These are phyloP conservation scores for Chiloscyllium plagiosum DNA, from an alignment of 2,113 vertebrate species.

Conservation along the genomic window DNA sequence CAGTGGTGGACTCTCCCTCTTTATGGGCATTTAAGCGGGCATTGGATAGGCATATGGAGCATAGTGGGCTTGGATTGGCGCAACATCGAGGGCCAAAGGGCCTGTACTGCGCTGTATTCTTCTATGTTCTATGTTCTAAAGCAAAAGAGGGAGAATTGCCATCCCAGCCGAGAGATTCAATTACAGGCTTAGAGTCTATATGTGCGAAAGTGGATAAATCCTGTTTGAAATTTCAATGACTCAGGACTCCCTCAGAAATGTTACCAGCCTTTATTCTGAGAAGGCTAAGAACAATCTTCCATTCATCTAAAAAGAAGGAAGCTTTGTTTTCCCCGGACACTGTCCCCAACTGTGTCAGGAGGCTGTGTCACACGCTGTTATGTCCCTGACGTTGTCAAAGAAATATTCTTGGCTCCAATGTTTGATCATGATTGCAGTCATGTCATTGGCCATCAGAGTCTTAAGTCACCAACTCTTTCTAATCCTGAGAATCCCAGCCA, in stretches of 20 bases:
- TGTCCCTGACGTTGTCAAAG: neutral
- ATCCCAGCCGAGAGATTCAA: neutral
- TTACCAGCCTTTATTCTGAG: neutral
- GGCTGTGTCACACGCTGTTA: neutral
- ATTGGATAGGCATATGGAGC: no score
- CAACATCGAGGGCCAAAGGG: no score
- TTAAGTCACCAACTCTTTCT: neutral
- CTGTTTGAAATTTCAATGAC: neutral
- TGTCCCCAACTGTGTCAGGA: neutral
- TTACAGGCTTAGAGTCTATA: neutral
- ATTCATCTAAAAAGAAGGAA: neutral
- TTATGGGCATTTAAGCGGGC: no score
- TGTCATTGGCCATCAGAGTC: neutral
- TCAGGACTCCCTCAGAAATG: neutral
- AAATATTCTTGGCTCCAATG: neutral
- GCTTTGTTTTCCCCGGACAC: neutral
- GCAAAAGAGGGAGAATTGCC: neutral
- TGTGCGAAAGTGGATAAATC: neutral
- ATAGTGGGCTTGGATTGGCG: no score
- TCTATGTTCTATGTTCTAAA: no score
- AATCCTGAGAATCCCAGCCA: neutral
- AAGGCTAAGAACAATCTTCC: neutral
- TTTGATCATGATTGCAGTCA: neutral
- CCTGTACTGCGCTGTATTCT: no score
- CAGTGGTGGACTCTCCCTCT: no score